A percentile compares a stretch with the other conserved stretches of the same genome.
Conservation (phyloP, 2,888 invertebrate genomes). For the Desoria tigrina region DNA sequence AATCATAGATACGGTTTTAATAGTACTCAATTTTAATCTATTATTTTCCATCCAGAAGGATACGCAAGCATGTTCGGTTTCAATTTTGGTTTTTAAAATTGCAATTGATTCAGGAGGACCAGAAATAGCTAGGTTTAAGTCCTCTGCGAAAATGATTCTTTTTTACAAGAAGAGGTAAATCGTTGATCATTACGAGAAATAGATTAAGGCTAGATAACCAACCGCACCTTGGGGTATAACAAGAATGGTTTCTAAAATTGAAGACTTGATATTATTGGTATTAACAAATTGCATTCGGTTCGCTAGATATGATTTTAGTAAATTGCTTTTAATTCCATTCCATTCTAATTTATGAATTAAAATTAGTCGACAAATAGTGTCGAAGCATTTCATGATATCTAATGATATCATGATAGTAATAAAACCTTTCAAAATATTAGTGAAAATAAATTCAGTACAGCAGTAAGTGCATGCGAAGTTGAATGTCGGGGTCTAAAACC, state of each 20-base stretch:
- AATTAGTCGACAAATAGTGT: slow-evolving; percentile 8
- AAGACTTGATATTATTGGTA: neutral
- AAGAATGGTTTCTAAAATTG: neutral
- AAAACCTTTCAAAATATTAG: neutral
- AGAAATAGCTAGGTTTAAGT: no score
- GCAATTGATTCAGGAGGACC: no score
- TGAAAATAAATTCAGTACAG: neutral
- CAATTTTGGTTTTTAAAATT: neutral
- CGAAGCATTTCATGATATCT: slow-evolving; percentile 29
- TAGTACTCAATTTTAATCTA: slow-evolving; percentile 9
- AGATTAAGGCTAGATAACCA: slow-evolving; percentile 5
- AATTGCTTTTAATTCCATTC: slow-evolving; percentile 9
- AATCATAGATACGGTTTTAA: slow-evolving; percentile 8
- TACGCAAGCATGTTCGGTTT: neutral
- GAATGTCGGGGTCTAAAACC: slow-evolving; percentile 23
- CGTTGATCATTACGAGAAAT: slow-evolving; percentile 16
- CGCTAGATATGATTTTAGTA: slow-evolving; percentile 6
- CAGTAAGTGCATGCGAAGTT: slow-evolving; percentile 17
- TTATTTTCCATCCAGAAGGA: slow-evolving; percentile 1
- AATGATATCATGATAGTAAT: slow-evolving; percentile 7
- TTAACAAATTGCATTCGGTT: slow-evolving; percentile 14
- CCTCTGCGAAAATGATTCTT: no score
- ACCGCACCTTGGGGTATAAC: slow-evolving; percentile 14
- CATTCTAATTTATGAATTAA: slow-evolving; percentile 9
- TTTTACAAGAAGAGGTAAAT: neutral